These are phyloP conservation scores for Hylaeus anthracinus DNA, from an alignment of 1,140 invertebrate species.

Conservation along the genomic window DNA sequence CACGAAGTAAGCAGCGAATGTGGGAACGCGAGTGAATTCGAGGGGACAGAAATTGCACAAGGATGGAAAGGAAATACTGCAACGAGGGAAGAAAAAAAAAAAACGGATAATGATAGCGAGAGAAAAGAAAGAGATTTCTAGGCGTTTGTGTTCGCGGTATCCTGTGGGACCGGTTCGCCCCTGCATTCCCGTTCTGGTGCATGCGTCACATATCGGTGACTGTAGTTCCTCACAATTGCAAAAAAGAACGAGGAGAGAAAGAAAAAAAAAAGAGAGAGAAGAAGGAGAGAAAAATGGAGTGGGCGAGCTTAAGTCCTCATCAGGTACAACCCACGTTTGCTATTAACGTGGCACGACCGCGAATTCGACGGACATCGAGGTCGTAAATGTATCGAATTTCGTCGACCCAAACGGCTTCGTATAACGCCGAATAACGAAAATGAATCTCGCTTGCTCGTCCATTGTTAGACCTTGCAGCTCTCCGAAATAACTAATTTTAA, in stretches of 20 bases:
- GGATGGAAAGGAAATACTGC: neutral
- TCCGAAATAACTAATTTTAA: neutral
- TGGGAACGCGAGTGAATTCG: no score
- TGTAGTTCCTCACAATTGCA: constrained; percentile 47
- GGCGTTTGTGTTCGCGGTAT: constrained; percentile 39
- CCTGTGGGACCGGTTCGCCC: constrained; percentile 61
- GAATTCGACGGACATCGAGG: constrained; percentile 10
- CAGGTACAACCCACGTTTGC: constrained; percentile 54
- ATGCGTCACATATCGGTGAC: constrained; percentile 54
- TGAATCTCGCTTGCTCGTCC: neutral
- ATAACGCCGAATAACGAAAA: neutral
- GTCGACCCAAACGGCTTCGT: neutral
- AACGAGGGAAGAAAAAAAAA: neutral
- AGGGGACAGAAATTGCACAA: no score
- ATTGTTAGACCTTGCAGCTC: neutral
- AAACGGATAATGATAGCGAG: neutral
- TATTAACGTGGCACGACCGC: constrained; percentile 36
- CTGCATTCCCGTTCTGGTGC: constrained; percentile 51
- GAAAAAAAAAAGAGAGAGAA: constrained; percentile 4
- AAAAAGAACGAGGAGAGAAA: constrained; percentile 29
- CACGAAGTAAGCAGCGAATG: no score
- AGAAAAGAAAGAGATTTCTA: constrained; percentile 10
- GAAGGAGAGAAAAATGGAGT: constrained; percentile 37
- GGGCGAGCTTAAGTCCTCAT: constrained; percentile 54
- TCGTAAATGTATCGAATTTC: constrained; percentile 30